Conservation (phyloP, 2,797 vertebrate species). For the Chaunax sp. region DNA sequence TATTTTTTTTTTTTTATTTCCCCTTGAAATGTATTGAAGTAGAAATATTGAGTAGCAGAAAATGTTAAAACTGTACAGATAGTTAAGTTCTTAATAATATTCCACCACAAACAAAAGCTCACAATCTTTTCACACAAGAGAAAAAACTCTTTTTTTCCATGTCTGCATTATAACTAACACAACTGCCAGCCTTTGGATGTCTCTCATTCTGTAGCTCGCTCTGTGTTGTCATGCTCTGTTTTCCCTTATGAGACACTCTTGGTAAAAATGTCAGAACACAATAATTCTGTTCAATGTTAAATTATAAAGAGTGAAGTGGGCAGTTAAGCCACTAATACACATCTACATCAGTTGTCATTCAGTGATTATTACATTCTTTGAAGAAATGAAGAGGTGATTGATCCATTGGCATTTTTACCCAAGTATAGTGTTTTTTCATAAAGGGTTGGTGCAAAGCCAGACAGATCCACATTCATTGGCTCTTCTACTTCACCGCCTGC, state of each 20-base stretch:
- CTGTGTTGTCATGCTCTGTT: slow-evolving; percentile 62
- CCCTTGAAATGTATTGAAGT: too few species aligned
- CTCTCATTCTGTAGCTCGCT: slow-evolving; percentile 40
- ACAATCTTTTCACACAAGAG: too few species aligned
- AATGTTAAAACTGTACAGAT: too few species aligned
- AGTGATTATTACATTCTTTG: slow-evolving; percentile 1
- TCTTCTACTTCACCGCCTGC: slow-evolving; percentile 36
- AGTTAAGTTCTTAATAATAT: too few species aligned
- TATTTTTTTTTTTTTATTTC: too few species aligned
- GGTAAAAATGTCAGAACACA: slow-evolving; percentile 42
- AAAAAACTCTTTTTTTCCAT: slow-evolving; percentile 28
- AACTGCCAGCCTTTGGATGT: slow-evolving; percentile 34
- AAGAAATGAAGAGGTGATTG: slow-evolving; percentile 14
- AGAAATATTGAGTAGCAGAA: too few species aligned
- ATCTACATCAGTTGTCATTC: background rate
- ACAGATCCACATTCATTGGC: slow-evolving; percentile 25
- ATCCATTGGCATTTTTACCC: slow-evolving; percentile 44
- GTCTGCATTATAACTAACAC: slow-evolving; percentile 31
- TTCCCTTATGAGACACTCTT: slow-evolving; percentile 57
- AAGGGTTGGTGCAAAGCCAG: slow-evolving; percentile 53
- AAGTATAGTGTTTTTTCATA: slow-evolving; percentile 54
- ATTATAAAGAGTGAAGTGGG: background rate
- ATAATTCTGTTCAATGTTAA: slow-evolving; percentile 9
- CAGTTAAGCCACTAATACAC: background rate
- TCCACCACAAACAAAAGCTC: too few species aligned